Base-by-base conservation (phyloP, 2,797 vertebrate genomes). In the Nannoperca australis region DNA sequence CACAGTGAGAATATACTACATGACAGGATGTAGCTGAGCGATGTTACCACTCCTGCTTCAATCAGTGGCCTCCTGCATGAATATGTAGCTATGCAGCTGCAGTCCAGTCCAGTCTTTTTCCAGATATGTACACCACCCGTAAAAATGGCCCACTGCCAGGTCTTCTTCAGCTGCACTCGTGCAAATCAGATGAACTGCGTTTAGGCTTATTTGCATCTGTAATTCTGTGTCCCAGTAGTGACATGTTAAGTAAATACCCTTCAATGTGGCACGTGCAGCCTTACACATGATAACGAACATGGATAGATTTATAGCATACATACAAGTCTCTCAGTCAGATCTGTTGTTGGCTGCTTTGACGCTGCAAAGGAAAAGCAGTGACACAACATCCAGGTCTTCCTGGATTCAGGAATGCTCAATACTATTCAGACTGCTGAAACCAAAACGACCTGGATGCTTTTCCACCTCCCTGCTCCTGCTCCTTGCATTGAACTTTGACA, bases 401-500 rank as follows among this genome's bases (percentile, higher is more conserved):
- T 55, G 60, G 60, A 78, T 38, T 24, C 51, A 30, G 7, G 42
- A 49, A 22, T 38, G n/a, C 15, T 60, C 13, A n/a, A 61, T 20
- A 22, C 49, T 55, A 24, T 65, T 70, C 27, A 54, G 50, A 13
- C 36, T 60, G 18, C 24, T 67, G 51, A 49, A 59, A 53, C 44
- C 44, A 59, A 18, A 64, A 30, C 60, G 70, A 50, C 15, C 27
- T 60, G 36, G 24, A 27, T 17, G 13, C 18, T 20, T 55, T 36
- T 55, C 70, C 47, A 51, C 60, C 27, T 53, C 17, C 44, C 9
- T 10, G 36, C 8, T 56, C 51, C 72, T 70, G 58, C 22, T 54
- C 32, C 30, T 15, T 24, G 3, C 42, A 54, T 64, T 56, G 61
- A 32, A 70, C 67, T 72, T 76, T 71, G 47, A 73, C 70, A 9